Percentiles rank a stretch among this genome's conserved stretches.
Conservation (phyloP, 30 jellyfish, hydroid and myxozoan species). For the Catostylus mosaicus region DNA sequence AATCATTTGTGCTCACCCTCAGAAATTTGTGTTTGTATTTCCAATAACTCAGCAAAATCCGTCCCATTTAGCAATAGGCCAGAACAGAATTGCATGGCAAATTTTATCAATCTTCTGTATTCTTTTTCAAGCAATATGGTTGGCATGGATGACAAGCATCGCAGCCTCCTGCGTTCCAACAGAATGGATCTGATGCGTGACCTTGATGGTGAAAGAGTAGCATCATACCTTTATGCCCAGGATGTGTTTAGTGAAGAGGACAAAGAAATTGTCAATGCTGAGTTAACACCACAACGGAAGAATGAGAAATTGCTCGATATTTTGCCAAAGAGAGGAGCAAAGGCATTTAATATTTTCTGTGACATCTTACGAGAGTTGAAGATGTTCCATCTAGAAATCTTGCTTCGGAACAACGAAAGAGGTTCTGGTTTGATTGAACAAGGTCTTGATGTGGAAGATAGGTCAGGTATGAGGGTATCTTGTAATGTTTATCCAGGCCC, state of each 20-base stretch:
- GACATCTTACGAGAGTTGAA: slow-evolving; percentile 44
- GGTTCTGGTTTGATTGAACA: slow-evolving; percentile 1
- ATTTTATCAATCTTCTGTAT: neutral
- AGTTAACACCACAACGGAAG: slow-evolving; percentile 56
- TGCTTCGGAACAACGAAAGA: slow-evolving; percentile 39
- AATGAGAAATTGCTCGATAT: slow-evolving; percentile 87
- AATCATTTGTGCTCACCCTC: too few species aligned
- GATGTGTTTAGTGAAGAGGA: slow-evolving; percentile 77
- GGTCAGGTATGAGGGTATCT: neutral
- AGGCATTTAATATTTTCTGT: slow-evolving; percentile 75
- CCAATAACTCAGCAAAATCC: too few species aligned
- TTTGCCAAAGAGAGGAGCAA: slow-evolving; percentile 78
- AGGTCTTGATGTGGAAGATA: slow-evolving; percentile 39
- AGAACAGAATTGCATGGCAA: too few species aligned
- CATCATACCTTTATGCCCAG: slow-evolving; percentile 46
- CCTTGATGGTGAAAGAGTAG: slow-evolving; percentile 76
- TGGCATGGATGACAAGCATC: slow-evolving; percentile 85
- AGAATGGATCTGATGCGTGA: slow-evolving; percentile 76
- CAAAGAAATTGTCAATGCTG: slow-evolving; percentile 54
- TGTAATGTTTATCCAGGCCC: too few species aligned
- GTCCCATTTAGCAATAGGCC: too few species aligned
- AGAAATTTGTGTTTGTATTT: too few species aligned
- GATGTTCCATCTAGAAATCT: slow-evolving; percentile 44
- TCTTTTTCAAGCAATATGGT: slow-evolving; percentile 31
- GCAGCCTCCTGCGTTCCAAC: slow-evolving; percentile 72